Conservation (phyloP, 2,797 vertebrate species). For the Pogonophryne albipinna region DNA sequence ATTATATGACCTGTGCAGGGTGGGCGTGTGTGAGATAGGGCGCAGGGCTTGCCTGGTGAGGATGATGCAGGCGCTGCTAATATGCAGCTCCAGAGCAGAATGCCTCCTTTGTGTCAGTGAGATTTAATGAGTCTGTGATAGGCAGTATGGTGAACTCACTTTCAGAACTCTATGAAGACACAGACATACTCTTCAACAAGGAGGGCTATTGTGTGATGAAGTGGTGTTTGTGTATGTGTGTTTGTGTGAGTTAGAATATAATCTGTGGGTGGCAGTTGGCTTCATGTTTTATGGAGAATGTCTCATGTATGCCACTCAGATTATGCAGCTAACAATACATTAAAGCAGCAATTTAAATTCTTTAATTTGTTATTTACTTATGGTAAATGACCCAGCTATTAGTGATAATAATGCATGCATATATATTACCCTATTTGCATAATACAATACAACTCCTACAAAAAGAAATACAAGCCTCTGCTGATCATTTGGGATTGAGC, state of each 20-base stretch:
- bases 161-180: conserved; percentile 51
- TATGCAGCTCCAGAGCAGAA: conserved; percentile 68
- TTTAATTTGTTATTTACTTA: not conserved
- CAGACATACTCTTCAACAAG: conserved; percentile 68
- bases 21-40: conserved; percentile 28
- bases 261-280: conserved; percentile 53
- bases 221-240: conserved; percentile 39
- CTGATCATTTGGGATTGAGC: not conserved
- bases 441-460: not conserved
- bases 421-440: conserved; percentile 28
- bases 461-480: not conserved
- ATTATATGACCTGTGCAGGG: conserved; percentile 39
- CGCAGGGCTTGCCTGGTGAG: conserved; percentile 29
- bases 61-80: conserved; percentile 57
- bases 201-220: conserved; percentile 67
- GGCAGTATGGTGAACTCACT: conserved; percentile 25
- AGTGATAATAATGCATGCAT: conserved; percentile 10
- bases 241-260: conserved; percentile 38
- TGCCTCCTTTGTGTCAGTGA: conserved; percentile 76
- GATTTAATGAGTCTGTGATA: conserved; percentile 81
- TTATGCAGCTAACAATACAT: conserved; percentile 11
- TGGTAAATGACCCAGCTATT: conserved; percentile 10
- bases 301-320: conserved; percentile 19
- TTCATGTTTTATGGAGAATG: conserved; percentile 47
- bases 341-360: conserved; percentile 17